A percentile compares a stretch with the other conserved stretches of the same genome.
Conservation (phyloP, 2,113 vertebrate species). For the Callorhinus ursinus region DNA sequence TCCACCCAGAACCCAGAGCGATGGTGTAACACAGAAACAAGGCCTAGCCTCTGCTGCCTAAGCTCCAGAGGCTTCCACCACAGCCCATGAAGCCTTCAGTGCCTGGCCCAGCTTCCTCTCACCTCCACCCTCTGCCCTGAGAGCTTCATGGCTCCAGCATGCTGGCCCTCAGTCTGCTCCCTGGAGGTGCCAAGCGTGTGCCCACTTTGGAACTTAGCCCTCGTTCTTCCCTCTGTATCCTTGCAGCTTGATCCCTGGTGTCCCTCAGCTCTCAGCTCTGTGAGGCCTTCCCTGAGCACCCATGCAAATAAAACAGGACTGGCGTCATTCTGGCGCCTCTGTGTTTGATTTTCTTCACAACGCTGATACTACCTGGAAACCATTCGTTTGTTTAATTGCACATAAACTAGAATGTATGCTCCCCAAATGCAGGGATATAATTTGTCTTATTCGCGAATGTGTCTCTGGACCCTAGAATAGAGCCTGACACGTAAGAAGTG, state of each 20-base stretch:
- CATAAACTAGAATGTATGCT: background rate
- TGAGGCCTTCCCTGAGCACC: background rate
- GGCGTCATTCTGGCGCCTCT: background rate
- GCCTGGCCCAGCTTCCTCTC: background rate
- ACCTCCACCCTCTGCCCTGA: background rate
- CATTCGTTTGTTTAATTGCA: background rate
- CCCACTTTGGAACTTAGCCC: background rate
- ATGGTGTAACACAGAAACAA: accelerated
- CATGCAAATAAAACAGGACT: background rate
- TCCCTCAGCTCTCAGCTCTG: background rate
- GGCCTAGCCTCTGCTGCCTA: too few species aligned
- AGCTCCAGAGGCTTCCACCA: background rate
- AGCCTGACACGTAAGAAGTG: background rate
- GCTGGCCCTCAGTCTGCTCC: background rate
- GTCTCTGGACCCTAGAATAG: background rate
- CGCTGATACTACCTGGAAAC: background rate
- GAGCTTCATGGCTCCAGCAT: accelerated
- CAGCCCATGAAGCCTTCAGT: accelerated
- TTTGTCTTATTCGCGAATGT: background rate
- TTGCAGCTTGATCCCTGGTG: background rate
- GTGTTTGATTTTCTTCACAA: background rate
- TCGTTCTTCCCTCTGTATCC: background rate
- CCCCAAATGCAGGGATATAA: background rate
- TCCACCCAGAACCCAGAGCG: too few species aligned
- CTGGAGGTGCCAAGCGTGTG: accelerated